Conservation (phyloP, 2,113 vertebrate genomes). For the Oryzias melastigma region DNA sequence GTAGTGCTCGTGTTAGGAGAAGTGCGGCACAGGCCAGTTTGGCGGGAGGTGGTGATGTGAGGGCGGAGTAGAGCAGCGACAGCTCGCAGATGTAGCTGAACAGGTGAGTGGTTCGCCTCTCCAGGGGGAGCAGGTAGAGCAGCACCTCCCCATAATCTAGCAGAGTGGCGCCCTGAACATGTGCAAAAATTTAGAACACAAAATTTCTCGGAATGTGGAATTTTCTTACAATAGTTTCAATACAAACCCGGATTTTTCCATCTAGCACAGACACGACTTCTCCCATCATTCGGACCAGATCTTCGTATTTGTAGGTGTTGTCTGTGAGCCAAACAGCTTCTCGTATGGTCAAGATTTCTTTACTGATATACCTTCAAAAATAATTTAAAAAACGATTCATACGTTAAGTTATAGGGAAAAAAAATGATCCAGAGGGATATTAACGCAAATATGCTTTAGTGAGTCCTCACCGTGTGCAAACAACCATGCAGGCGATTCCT, state of each 20-base stretch:
- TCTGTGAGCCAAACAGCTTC: conserved; percentile 99
- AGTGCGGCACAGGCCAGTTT: conserved; percentile 84
- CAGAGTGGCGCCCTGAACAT: conserved; percentile 84
- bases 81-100: conserved; percentile 94
- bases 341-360: conserved; percentile 94
- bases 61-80: conserved; percentile 85
- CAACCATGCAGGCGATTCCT: conserved; percentile 98
- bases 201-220: not conserved
- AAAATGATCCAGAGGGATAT: not conserved
- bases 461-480: conserved; percentile 88
- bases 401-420: not conserved
- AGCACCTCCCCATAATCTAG: conserved; percentile 93
- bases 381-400: not conserved
- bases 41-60: conserved; percentile 81
- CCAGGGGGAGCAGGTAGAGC: conserved; percentile 76
- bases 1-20: conserved; percentile 85
- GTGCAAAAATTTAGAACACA: not conserved
- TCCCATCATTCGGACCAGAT: conserved; percentile 97
- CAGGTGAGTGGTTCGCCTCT: conserved; percentile 82
- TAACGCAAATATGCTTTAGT: not conserved
- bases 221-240: not conserved
- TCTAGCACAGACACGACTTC: conserved; percentile 91
- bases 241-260: conserved; percentile 90
- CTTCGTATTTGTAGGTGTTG: conserved; percentile 98
- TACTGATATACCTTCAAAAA: conserved; percentile 82